Conservation (phyloP, 2,113 vertebrate genomes). For the Azemiops feae region DNA sequence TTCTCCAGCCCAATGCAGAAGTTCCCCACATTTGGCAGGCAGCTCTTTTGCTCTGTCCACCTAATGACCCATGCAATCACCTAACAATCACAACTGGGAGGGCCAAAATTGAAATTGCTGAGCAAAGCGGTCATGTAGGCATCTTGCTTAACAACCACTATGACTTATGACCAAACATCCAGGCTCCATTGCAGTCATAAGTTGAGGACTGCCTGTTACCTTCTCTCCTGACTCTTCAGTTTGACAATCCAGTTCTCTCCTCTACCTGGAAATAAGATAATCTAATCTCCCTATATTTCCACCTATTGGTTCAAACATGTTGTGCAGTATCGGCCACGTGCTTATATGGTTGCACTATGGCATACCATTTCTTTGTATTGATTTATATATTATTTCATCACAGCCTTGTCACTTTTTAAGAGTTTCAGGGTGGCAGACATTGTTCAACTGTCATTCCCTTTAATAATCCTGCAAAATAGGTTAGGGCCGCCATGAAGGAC, state of each 20-base stretch:
- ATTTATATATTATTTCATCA: neutral
- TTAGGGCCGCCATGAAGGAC: neutral
- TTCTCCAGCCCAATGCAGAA: neutral
- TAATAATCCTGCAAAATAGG: neutral
- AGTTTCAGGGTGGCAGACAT: neutral
- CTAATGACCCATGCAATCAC: too few species aligned
- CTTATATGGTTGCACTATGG: neutral
- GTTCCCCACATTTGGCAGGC: too few species aligned
- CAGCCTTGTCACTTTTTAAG: neutral
- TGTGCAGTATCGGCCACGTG: neutral
- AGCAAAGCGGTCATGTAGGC: neutral
- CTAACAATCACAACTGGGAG: too few species aligned
- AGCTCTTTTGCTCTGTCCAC: too few species aligned
- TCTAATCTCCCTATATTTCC: neutral
- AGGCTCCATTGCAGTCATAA: neutral
- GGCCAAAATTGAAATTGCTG: neutral
- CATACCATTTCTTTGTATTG: neutral
- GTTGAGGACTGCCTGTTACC: neutral
- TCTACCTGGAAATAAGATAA: neutral
- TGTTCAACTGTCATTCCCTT: neutral
- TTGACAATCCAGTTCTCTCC: neutral
- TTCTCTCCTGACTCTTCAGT: neutral
- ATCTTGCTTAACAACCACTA: neutral
- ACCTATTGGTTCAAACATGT: neutral
- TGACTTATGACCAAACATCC: neutral